Base-by-base conservation (phyloP, 2,888 invertebrate genomes). In the Spisula solida region DNA sequence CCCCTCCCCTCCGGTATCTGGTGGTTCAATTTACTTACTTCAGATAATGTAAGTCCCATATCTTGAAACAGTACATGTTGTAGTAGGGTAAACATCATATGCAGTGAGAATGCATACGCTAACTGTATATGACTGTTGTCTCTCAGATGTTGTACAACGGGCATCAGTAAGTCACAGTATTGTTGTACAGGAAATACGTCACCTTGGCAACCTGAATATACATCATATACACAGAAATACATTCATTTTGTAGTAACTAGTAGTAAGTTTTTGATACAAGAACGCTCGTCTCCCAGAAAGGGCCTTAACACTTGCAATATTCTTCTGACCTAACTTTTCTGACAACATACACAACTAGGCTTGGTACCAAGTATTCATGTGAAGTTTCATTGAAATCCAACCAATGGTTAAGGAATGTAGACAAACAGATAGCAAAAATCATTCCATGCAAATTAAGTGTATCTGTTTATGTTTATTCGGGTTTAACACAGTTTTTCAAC, bases 81-180 rank as follows among this genome's bases (percentile, higher is more conserved):
- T 18, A 91, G 82, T 6, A 93, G 82, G 2, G 93, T 93, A 75
- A 88, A 89, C 55, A 94, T 48, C 87, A 93, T 93, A 85, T 94
- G 92, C 10, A 92, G 66, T 31, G 94, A 88, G 84, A 93, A 94
- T 12, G 91, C 88, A 66, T 93, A 93, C 0, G 95, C 93, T 70
- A 95, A 93, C 86, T 93, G 93, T 60, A 93, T 82, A 83, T 95
- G 95, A 47, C 94, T 93, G 89, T 94, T 95, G 25, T 94, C 93
- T 81, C 92, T 85, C 51, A 95, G 89, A 86, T 94, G 93, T 29
- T 93, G 89, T 18, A 95, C 82, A 10, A 94, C 85, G 5, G 94
- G 94, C 47, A 92, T 80, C n/a, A 94, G 90, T 56, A 82, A 66
- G 29, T 87, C 85, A 85, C 92, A 92, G 29, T 89, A 75, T 10